Percentiles rank a stretch among this genome's conserved stretches.
Evolutionary conservation across 2,888 invertebrate species (phyloP).

Genomic region (Hirtodrosophila alboralis): DNA sequence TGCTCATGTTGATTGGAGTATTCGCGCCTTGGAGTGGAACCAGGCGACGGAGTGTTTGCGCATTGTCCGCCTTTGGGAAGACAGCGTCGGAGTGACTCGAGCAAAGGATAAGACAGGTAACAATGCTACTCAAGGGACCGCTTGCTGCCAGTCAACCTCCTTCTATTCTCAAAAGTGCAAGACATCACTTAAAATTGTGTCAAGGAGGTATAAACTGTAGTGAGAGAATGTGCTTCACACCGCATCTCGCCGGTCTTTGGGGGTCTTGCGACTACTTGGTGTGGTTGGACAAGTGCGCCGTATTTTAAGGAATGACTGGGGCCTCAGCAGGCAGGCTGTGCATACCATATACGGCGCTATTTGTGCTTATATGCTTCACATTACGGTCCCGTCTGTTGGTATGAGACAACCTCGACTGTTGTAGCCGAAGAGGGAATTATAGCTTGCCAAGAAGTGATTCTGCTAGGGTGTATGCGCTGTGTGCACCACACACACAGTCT

Average conservation of each 20-base stretch:
- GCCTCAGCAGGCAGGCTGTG: constrained; percentile 11
- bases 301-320: constrained; percentile 20
- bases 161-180: neutral
- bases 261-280: neutral
- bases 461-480: constrained; percentile 16
- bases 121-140: constrained; percentile 35
- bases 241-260: constrained; percentile 8
- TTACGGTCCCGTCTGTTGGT: too few species aligned
- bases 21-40: neutral
- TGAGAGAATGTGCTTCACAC: constrained; percentile 7
- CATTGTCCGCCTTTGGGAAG: constrained; percentile 14
- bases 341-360: constrained; percentile 8
- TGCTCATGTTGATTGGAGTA: constrained; percentile 6
- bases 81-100: constrained; percentile 18
- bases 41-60: constrained; percentile 2
- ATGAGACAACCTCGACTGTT: neutral
- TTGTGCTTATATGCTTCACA: constrained; percentile 21
- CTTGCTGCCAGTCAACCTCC: constrained; percentile 6
- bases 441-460: constrained; percentile 9
- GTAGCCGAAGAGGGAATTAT: constrained; percentile 9
- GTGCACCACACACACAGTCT: constrained; percentile 21
- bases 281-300: constrained; percentile 19
- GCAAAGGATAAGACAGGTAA: constrained; percentile 24
- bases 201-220: constrained; percentile 8
- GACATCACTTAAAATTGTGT: constrained; percentile 12